phyloP scores from a whole-genome alignment of 2,113 vertebrate species.

The Lethenteron camtschaticum region DNA sequence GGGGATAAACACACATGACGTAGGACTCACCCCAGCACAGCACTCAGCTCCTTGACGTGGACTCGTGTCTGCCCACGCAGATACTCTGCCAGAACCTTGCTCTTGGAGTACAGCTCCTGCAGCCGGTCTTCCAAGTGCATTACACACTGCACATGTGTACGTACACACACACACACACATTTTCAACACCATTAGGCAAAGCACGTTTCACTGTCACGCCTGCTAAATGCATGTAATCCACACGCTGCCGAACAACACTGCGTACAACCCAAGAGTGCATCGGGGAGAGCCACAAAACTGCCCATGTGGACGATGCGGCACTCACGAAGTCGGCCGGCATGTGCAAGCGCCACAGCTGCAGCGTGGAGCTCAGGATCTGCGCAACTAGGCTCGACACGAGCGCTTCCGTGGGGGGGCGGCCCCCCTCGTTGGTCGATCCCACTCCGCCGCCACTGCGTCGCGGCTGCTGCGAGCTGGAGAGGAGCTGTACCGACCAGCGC shows the following conservation, averaged over 20 bases:
- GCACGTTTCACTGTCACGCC: too few relatives aligned
- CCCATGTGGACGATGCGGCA: conserved; percentile 9
- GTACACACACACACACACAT: too few relatives aligned
- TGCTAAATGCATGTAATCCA: too few relatives aligned
- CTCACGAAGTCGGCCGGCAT: conserved; percentile 91
- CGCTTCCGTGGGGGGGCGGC: conserved; percentile 67
- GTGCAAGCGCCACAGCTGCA: conserved; percentile 87
- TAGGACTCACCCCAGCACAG: conserved; percentile 62
- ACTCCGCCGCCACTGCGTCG: conserved; percentile 21
- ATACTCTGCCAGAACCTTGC: conserved; percentile 90
- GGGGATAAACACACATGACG: background rate
- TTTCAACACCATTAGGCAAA: too few relatives aligned
- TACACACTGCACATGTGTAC: conserved; percentile 37
- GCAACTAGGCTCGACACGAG: conserved; percentile 82
- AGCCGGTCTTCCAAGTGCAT: conserved; percentile 93
- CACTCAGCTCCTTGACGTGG: conserved; percentile 77
- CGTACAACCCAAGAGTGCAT: too few relatives aligned
- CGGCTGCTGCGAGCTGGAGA: conserved; percentile 82
- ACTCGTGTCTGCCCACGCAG: conserved; percentile 88
- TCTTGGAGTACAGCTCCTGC: conserved; percentile 95
- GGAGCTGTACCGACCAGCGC: conserved; percentile 89
- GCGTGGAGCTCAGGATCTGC: conserved; percentile 72
- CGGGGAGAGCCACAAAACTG: too few relatives aligned
- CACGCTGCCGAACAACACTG: too few relatives aligned
- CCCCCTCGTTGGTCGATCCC: conserved; percentile 26